A percentile compares a stretch with the other conserved stretches of the same genome.
Evolutionary conservation across 2,888 invertebrate genomes (phyloP).

Genomic region (Eumerus sabulonum): DNA sequence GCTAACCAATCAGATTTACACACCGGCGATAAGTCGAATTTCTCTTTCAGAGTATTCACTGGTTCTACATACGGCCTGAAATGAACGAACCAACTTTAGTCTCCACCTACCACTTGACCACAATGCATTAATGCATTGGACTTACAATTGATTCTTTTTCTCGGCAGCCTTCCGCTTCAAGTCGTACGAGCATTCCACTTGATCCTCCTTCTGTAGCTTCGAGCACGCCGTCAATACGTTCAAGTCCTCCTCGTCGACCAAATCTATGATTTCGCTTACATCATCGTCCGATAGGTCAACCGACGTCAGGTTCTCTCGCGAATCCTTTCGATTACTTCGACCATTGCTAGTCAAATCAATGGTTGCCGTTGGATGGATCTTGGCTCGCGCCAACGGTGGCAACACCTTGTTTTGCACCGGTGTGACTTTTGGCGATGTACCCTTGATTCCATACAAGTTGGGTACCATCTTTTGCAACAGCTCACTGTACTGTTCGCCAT

Average conservation of each 20-base stretch:
- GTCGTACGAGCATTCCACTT: slow-evolving; percentile 53
- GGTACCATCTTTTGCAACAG: slow-evolving; percentile 67
- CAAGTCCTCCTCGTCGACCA: slow-evolving; percentile 71
- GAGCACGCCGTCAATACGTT: slow-evolving; percentile 70
- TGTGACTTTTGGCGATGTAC: slow-evolving; percentile 33
- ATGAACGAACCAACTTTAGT: slow-evolving; percentile 8
- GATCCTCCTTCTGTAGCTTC: slow-evolving; percentile 64
- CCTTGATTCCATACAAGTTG: slow-evolving; percentile 67
- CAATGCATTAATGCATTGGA: not conserved
- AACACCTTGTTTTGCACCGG: slow-evolving; percentile 18
- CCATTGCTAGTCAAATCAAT: slow-evolving; percentile 28
- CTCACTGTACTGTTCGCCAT: slow-evolving; percentile 70
- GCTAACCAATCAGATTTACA: slow-evolving; percentile 81
- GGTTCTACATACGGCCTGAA: slow-evolving; percentile 74
- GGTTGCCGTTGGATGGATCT: not conserved
- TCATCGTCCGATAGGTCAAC: slow-evolving; percentile 70
- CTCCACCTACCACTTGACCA: not conserved
- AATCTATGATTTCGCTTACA: slow-evolving; percentile 71
- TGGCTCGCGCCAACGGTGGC: slow-evolving; percentile 54
- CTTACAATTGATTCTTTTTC: slow-evolving; percentile 74
- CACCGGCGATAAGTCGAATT: slow-evolving; percentile 80
- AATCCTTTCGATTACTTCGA: slow-evolving; percentile 40
- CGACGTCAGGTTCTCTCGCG: slow-evolving; percentile 8
- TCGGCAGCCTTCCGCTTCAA: slow-evolving; percentile 57
- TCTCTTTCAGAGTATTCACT: slow-evolving; percentile 82